Evolutionary conservation across 2,888 invertebrate species (phyloP).

Genomic region (Drosophila tanythrix): DNA sequence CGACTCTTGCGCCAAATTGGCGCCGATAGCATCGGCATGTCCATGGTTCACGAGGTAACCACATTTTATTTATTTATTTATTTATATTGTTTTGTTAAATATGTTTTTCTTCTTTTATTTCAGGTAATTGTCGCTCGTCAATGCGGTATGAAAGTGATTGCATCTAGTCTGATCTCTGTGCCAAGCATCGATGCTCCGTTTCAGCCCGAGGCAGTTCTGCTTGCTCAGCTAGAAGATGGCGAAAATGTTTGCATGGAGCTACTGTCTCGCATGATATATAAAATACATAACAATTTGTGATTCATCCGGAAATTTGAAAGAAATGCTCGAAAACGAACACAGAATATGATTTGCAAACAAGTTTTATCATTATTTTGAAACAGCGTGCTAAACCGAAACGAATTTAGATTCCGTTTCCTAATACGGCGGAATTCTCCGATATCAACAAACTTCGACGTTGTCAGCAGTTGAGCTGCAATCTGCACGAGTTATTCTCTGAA

Average conservation of each 20-base stretch:
- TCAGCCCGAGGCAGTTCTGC: constrained; percentile 85
- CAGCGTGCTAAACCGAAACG: neutral
- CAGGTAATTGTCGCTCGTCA: constrained; percentile 92
- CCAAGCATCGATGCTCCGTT: constrained; percentile 81
- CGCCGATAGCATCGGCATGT: constrained; percentile 94
- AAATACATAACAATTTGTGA: constrained; percentile 61
- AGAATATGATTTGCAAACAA: neutral
- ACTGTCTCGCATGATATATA: constrained; percentile 87
- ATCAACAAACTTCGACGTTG: neutral
- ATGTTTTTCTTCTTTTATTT: neutral
- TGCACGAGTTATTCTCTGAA: neutral
- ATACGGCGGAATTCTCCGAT: too few species aligned
- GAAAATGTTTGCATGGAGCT: constrained; percentile 88
- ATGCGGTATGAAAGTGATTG: constrained; percentile 94
- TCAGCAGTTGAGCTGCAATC: neutral
- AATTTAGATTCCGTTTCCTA: neutral
- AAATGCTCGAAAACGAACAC: neutral
- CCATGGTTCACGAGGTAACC: constrained; percentile 89
- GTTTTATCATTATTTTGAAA: neutral
- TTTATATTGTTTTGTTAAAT: neutral
- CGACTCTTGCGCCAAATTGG: constrained; percentile 92
- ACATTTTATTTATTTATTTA: too few species aligned
- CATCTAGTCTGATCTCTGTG: constrained; percentile 95
- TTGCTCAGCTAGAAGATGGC: constrained; percentile 85
- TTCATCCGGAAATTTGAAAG: neutral